phyloP scores from a whole-genome alignment of 2,888 invertebrate genomes.

The Pammene fasciana region DNA sequence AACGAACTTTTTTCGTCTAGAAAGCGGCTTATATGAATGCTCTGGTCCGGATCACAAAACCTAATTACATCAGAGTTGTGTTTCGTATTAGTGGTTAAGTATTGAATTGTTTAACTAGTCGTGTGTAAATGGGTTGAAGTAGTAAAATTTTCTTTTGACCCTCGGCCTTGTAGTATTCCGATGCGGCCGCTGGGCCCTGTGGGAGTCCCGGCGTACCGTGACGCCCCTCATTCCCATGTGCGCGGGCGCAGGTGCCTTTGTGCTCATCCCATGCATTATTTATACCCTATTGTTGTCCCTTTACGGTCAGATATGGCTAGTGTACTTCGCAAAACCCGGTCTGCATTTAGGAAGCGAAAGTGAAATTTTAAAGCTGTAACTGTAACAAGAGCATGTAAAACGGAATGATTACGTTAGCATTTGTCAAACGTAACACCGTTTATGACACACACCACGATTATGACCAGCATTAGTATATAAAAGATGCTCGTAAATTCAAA shows the following conservation, averaged over 20 bases:
- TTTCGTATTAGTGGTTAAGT: neutral
- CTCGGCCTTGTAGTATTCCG: slow-evolving; percentile 30
- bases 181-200: slow-evolving; percentile 42
- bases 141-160: slow-evolving; percentile 19
- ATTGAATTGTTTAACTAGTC: neutral
- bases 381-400: slow-evolving; percentile 29
- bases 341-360: slow-evolving; percentile 30
- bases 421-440: slow-evolving; percentile 21
- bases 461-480: slow-evolving; percentile 19
- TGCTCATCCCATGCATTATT: slow-evolving; percentile 61
- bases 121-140: slow-evolving; percentile 1
- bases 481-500: slow-evolving; percentile 23
- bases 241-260: slow-evolving; percentile 61
- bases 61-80: neutral
- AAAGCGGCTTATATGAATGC: slow-evolving; percentile 7
- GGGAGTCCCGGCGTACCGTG: slow-evolving; percentile 54
- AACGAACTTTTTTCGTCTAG: slow-evolving; percentile 4
- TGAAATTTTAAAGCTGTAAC: slow-evolving; percentile 26
- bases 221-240: slow-evolving; percentile 70
- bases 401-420: slow-evolving; percentile 10
- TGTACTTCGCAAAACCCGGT: neutral
- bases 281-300: slow-evolving; percentile 61
- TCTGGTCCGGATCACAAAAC: neutral
- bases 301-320: slow-evolving; percentile 51
- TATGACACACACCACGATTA: slow-evolving; percentile 15